Evolutionary conservation across 2,888 invertebrate species (phyloP).

Genomic region (Patella depressa): DNA sequence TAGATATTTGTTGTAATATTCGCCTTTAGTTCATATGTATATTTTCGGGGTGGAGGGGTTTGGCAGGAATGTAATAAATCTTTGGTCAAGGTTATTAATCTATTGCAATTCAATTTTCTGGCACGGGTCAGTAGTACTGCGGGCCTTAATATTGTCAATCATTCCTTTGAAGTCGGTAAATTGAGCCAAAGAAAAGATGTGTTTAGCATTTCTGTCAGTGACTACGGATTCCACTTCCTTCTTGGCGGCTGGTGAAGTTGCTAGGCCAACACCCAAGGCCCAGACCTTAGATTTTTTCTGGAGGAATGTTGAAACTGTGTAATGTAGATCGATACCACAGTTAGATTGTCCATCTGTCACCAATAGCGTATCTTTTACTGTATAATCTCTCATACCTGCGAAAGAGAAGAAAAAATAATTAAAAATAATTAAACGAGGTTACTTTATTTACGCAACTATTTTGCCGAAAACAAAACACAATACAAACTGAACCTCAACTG

Average conservation of each 20-base stretch:
- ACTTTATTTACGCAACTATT: background rate
- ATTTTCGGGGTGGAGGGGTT: no score
- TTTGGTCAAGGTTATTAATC: no score
- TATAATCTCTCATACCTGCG: constrained; percentile 25
- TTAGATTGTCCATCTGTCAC: constrained; percentile 35
- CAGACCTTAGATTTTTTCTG: constrained; percentile 23
- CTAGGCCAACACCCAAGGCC: constrained; percentile 32
- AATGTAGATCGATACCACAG: constrained; percentile 25
- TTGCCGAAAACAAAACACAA: no score
- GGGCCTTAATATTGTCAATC: constrained; percentile 21
- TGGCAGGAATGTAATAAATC: no score
- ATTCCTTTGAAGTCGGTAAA: constrained; percentile 29
- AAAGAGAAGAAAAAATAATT: background rate
- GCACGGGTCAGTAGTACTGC: constrained; percentile 14
- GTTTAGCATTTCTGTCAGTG: constrained; percentile 19
- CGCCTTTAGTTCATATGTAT: no score
- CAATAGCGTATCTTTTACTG: constrained; percentile 27
- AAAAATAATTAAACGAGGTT: background rate
- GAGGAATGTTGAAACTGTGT: constrained; percentile 20
- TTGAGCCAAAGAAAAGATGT: constrained; percentile 30
- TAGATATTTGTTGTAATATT: no score
- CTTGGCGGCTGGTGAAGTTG: constrained; percentile 14
- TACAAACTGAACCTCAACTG: no score
- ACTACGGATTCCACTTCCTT: constrained; percentile 30
- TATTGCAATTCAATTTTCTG: constrained; percentile 16